These are phyloP conservation scores for Gortyna flavago DNA, from an alignment of 2,888 invertebrate genomes.

Conservation along the genomic window DNA sequence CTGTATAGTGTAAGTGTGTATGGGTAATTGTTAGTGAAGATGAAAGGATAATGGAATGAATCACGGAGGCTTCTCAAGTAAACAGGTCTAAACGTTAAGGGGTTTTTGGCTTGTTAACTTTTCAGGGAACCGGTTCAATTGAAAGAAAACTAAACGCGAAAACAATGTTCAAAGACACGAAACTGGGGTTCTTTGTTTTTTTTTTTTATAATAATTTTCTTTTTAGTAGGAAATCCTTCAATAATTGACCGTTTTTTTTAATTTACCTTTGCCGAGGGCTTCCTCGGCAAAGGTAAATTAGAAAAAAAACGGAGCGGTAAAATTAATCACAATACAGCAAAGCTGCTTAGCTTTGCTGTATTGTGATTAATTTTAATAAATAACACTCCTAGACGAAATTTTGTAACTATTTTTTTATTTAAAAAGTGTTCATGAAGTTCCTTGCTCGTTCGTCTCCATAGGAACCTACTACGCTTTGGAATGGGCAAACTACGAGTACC, in stretches of 20 bases:
- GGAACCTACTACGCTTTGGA: no score
- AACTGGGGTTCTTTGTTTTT: not conserved
- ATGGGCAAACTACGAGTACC: no score
- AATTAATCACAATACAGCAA: no score
- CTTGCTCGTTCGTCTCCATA: no score
- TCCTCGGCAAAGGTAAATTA: no score
- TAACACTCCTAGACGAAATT: not conserved
- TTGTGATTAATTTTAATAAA: not conserved
- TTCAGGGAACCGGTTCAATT: slow-evolving; percentile 9
- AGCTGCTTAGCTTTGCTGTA: not conserved
- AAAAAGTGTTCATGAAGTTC: no score
- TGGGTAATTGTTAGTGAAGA: slow-evolving; percentile 48
- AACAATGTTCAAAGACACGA: slow-evolving; percentile 16
- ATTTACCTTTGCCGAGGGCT: not conserved
- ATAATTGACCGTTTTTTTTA: not conserved
- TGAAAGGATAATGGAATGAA: slow-evolving; percentile 52
- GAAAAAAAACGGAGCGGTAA: no score
- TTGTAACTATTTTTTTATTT: no score
- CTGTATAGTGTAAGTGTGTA: no score
- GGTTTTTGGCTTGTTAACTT: slow-evolving; percentile 25
- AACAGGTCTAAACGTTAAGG: slow-evolving; percentile 23
- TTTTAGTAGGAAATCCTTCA: not conserved
- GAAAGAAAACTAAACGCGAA: slow-evolving; percentile 9
- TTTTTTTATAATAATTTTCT: not conserved
- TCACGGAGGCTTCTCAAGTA: slow-evolving; percentile 39